Conservation (phyloP, 2,113 vertebrate species). For the Cynoglossus semilaevis region DNA sequence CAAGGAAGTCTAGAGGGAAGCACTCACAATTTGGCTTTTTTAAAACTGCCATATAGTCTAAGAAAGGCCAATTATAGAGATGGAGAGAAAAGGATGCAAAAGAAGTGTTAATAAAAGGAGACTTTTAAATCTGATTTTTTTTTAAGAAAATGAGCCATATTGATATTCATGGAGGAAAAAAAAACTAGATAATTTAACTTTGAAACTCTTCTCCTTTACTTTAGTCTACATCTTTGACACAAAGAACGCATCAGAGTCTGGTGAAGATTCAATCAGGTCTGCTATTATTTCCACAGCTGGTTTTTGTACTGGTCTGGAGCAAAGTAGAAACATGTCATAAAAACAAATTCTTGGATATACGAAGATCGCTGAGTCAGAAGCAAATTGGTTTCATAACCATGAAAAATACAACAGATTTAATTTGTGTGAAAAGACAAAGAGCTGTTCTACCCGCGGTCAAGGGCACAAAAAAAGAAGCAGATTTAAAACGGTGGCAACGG, state of each 20-base stretch:
- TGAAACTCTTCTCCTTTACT: slow-evolving; percentile 24
- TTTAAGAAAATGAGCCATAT: slow-evolving; percentile 44
- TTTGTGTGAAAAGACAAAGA: too few species aligned
- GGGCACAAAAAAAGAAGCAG: too few species aligned
- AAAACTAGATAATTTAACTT: slow-evolving; percentile 39
- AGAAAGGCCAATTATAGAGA: slow-evolving; percentile 63
- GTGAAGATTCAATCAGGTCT: slow-evolving; percentile 8
- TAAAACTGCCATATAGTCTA: slow-evolving; percentile 55
- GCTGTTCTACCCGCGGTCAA: too few species aligned
- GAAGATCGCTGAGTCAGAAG: too few species aligned
- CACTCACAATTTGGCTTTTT: slow-evolving; percentile 52
- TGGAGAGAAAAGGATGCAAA: slow-evolving; percentile 24
- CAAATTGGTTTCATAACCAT: too few species aligned
- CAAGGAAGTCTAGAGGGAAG: slow-evolving; percentile 56
- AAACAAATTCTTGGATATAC: too few species aligned
- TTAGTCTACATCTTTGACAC: slow-evolving; percentile 30
- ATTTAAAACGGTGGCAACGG: too few species aligned
- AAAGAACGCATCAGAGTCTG: slow-evolving; percentile 22
- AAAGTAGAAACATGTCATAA: too few species aligned
- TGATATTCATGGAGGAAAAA: slow-evolving; percentile 32
- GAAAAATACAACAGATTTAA: too few species aligned
- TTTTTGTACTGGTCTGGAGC: too few species aligned
- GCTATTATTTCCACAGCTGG: too few species aligned
- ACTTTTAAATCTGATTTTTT: slow-evolving; percentile 53
- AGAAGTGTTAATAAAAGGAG: slow-evolving; percentile 15